Conservation (phyloP, 2,797 vertebrate species). For the Hirundo rustica region DNA sequence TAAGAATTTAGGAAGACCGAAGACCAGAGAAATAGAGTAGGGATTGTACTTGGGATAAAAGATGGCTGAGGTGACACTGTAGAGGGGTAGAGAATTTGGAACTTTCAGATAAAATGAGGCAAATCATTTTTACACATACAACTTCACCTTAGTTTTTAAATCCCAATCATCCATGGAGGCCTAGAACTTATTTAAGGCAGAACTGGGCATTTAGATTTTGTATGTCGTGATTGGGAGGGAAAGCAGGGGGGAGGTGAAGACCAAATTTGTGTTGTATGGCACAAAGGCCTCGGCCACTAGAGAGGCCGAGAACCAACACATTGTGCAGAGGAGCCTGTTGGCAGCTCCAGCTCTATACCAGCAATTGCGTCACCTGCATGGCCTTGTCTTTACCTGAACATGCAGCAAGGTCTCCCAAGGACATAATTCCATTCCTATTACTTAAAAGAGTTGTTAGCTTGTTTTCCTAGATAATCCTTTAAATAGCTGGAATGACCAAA, state of each 20-base stretch:
- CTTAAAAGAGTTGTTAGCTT: rapidly evolving
- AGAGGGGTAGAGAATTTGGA: background rate
- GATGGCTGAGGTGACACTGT: background rate
- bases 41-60: background rate
- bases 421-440: background rate
- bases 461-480: background rate
- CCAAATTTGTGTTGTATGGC: background rate
- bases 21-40: background rate
- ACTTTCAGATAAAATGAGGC: background rate
- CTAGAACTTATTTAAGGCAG: background rate
- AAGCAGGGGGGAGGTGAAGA: background rate
- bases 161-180: background rate
- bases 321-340: background rate
- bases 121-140: background rate
- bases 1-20: background rate
- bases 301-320: background rate
- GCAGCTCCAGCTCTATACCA: background rate
- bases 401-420: background rate
- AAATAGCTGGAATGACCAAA: background rate
- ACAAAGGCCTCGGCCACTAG: background rate
- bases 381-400: background rate
- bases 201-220: background rate
- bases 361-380: background rate
- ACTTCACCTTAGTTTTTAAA: background rate
- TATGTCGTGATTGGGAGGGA: background rate